phyloP scores from a whole-genome alignment of 1,140 invertebrate species.

The Anoplophora glabripennis region DNA sequence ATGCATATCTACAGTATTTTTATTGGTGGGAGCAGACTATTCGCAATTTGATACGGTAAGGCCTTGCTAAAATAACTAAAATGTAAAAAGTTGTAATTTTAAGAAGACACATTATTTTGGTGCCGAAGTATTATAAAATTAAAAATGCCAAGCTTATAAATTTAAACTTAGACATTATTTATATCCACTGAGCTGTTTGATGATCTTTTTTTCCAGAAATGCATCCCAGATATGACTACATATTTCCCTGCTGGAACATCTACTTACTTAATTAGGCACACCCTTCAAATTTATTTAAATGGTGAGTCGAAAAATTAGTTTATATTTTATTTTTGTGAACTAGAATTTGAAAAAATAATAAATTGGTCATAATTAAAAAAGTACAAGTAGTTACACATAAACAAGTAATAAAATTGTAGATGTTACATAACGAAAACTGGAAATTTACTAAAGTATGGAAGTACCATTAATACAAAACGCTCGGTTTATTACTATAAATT shows the following conservation, averaged over 20 bases:
- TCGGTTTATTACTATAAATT: too few species aligned
- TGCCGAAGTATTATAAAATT: constrained; percentile 1
- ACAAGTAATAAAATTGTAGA: too few species aligned
- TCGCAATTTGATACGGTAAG: constrained; percentile 53
- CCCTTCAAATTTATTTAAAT: constrained; percentile 49
- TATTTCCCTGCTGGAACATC: constrained; percentile 56
- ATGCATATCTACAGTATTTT: constrained; percentile 57
- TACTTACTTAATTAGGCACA: constrained; percentile 52
- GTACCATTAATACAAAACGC: too few species aligned
- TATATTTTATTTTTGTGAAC: too few species aligned
- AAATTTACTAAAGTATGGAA: too few species aligned
- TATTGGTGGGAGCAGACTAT: constrained; percentile 54
- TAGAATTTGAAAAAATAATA: neutral
- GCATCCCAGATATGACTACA: constrained; percentile 50
- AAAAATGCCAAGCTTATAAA: neutral
- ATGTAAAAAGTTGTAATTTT: too few species aligned
- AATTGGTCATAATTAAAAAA: too few species aligned
- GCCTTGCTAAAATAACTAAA: neutral
- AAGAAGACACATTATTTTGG: neutral
- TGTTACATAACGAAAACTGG: too few species aligned
- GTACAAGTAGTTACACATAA: too few species aligned
- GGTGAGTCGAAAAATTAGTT: constrained; percentile 24
- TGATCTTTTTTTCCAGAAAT: constrained; percentile 41
- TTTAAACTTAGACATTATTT: too few species aligned
- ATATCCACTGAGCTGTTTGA: too few species aligned